A percentile compares a stretch with the other conserved stretches of the same genome.
These are phyloP conservation scores for Channa striata DNA, from an alignment of 2,797 vertebrate species.

Conservation along the genomic window DNA sequence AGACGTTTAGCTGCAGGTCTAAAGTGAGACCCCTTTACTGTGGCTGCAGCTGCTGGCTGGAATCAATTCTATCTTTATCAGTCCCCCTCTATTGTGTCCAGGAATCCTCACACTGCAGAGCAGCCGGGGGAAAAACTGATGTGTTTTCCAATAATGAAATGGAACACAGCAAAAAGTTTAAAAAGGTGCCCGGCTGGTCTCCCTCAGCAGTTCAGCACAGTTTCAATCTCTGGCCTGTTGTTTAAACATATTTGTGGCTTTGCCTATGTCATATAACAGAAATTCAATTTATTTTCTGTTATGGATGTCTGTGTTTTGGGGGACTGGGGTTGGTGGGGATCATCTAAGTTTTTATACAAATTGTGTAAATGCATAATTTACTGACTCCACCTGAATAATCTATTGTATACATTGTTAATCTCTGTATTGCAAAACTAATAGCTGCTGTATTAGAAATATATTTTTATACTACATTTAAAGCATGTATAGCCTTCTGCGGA, in stretches of 20 bases:
- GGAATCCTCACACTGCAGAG: slow-evolving; percentile 80
- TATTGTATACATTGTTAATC: background rate
- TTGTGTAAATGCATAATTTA: background rate
- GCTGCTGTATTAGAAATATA: background rate
- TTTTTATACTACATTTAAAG: background rate
- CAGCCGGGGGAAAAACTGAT: slow-evolving; percentile 78
- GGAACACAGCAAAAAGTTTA: slow-evolving; percentile 85
- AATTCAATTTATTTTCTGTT: slow-evolving; percentile 26
- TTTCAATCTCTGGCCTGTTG: slow-evolving; percentile 77
- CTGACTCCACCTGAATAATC: background rate
- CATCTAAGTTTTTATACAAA: background rate
- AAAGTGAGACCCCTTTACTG: slow-evolving; percentile 78
- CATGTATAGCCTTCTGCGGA: too few relatives aligned
- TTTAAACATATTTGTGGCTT: slow-evolving; percentile 69
- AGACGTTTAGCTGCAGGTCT: slow-evolving; percentile 84
- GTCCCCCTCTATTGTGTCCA: slow-evolving; percentile 82
- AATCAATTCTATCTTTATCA: slow-evolving; percentile 90
- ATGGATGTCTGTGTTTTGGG: background rate
- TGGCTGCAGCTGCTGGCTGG: slow-evolving; percentile 79
- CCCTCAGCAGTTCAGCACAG: slow-evolving; percentile 62
- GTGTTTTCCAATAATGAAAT: slow-evolving; percentile 90
- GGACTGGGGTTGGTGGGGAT: background rate
- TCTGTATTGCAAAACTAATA: slow-evolving; percentile 3
- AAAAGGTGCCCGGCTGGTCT: slow-evolving; percentile 77
- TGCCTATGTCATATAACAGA: slow-evolving; percentile 44